Evolutionary conservation across 2,113 vertebrate genomes (phyloP).

Genomic region (Protobothrops mucrosquamatus): DNA sequence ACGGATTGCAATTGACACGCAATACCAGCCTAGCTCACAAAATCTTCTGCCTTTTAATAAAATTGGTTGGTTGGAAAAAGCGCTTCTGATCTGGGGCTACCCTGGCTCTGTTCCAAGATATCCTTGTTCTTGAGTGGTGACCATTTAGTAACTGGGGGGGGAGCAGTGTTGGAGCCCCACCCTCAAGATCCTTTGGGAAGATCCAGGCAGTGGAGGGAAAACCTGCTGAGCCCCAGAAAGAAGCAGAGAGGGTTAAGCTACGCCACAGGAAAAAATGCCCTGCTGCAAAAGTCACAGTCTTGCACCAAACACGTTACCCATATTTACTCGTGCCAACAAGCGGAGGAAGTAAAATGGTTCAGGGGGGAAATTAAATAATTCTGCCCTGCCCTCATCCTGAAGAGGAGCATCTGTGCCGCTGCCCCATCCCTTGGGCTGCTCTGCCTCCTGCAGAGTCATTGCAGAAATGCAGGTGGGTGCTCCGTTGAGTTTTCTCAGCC

Average conservation of each 20-base stretch:
- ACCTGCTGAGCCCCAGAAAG: too few species aligned
- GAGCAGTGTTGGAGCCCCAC: too few species aligned
- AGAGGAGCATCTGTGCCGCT: not conserved
- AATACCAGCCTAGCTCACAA: not conserved
- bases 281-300: not conserved
- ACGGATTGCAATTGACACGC: not conserved
- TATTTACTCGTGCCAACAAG: not conserved
- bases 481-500: not conserved
- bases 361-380: not conserved
- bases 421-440: fast-evolving
- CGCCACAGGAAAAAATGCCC: not conserved
- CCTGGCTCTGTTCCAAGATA: not conserved
- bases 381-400: not conserved
- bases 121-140: not conserved
- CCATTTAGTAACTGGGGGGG: not conserved
- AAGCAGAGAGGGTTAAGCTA: too few species aligned
- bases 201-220: too few species aligned
- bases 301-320: not conserved
- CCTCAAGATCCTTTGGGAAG: too few species aligned
- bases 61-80: not conserved
- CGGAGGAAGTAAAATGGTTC: not conserved
- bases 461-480: not conserved
- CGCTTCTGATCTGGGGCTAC: not conserved
- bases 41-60: not conserved
- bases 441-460: not conserved